phyloP scores from a whole-genome alignment of 1,140 invertebrate species.

The Hylaeus anthracinus region DNA sequence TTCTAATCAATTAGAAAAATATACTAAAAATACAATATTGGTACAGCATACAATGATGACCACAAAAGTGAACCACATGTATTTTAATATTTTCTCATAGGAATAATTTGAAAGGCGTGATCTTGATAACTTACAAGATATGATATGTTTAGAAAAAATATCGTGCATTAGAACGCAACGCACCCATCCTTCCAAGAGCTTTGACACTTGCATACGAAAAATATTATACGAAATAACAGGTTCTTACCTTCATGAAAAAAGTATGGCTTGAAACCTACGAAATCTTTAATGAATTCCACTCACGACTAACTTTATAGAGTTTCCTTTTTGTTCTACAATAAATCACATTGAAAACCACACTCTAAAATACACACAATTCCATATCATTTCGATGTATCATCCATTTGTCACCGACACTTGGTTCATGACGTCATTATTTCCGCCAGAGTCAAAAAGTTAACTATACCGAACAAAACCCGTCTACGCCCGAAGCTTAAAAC shows the following conservation, averaged over 20 bases:
- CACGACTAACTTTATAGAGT: neutral
- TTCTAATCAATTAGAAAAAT: constrained; percentile 20
- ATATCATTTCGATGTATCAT: constrained; percentile 50
- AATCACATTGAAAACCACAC: constrained; percentile 33
- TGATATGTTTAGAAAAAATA: neutral
- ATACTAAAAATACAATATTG: neutral
- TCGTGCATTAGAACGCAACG: neutral
- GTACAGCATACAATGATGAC: neutral
- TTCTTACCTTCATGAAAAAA: constrained; percentile 59
- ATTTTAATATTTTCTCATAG: neutral
- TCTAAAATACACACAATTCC: constrained; percentile 14
- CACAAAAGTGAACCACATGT: neutral
- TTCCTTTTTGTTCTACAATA: neutral
- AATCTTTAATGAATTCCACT: constrained; percentile 10
- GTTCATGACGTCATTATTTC: constrained; percentile 65
- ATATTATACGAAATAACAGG: neutral
- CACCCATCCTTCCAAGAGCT: neutral
- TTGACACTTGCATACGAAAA: neutral
- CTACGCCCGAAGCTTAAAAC: constrained; percentile 57
- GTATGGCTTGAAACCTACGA: neutral
- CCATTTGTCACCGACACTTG: constrained; percentile 50
- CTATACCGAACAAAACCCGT: constrained; percentile 47
- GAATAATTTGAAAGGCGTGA: neutral
- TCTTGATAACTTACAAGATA: neutral
- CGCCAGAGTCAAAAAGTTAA: constrained; percentile 34